phyloP scores from a whole-genome alignment of 2,888 invertebrate species.

The Ceratothoa steindachneri region DNA sequence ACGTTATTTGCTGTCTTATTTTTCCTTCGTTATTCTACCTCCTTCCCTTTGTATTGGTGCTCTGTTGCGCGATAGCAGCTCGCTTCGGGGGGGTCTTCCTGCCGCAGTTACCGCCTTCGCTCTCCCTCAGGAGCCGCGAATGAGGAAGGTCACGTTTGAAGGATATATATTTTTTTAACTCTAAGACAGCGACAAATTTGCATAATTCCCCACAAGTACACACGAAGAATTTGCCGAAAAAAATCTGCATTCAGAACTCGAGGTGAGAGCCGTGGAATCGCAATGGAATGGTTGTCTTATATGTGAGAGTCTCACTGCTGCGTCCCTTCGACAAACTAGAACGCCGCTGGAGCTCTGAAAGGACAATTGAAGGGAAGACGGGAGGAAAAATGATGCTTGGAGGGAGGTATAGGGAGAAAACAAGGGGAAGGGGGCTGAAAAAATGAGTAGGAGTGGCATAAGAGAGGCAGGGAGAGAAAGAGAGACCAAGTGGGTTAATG shows the following conservation, averaged over 20 bases:
- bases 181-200: slow-evolving; percentile 15
- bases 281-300: slow-evolving; percentile 4
- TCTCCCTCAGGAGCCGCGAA: neutral
- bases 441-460: neutral
- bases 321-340: neutral
- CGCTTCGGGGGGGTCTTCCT: no score
- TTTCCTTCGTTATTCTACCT: no score
- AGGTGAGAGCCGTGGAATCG: slow-evolving; percentile 6
- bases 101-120: no score
- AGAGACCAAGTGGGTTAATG: neutral
- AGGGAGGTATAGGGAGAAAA: neutral
- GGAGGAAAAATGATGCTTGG: neutral
- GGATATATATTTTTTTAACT: slow-evolving; percentile 15
- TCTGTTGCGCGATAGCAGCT: no score
- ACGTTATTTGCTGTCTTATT: no score
- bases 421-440: neutral
- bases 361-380: neutral
- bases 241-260: slow-evolving; percentile 13
- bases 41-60: no score
- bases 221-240: slow-evolving; percentile 5
- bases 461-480: neutral
- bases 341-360: neutral
- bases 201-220: slow-evolving; percentile 12
- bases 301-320: neutral
- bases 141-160: slow-evolving; percentile 13